Conservation (phyloP, 2,113 vertebrate genomes). For the Psammodynastes pulverulentus region DNA sequence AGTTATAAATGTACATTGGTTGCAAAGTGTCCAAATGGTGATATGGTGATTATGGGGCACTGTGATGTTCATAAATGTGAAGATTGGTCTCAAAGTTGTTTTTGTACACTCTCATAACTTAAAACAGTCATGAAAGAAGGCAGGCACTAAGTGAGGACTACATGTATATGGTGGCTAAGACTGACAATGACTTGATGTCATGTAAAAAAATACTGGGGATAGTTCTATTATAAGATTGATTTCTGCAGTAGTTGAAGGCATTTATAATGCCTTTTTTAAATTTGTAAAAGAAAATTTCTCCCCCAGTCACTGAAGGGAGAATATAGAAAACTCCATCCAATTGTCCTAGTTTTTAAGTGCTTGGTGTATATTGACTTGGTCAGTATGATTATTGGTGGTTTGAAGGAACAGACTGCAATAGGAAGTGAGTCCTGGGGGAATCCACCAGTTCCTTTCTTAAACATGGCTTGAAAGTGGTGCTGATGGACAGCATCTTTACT, state of each 20-base stretch:
- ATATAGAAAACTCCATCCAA: not conserved
- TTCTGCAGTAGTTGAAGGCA: not conserved
- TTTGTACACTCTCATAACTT: not conserved
- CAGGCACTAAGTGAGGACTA: not conserved
- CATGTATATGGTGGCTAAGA: not conserved
- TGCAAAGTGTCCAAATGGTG: not conserved
- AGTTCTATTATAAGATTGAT: not conserved
- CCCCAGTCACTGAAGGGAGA: not conserved
- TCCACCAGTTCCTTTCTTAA: not conserved
- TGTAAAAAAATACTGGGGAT: not conserved
- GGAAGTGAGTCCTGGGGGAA: not conserved
- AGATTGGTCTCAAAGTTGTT: not conserved
- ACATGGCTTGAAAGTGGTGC: not conserved
- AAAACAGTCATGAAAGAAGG: not conserved
- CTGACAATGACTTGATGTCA: not conserved
- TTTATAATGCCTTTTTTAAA: not conserved
- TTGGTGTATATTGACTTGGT: not conserved
- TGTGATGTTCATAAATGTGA: not conserved
- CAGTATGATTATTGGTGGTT: not conserved
- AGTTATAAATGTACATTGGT: not conserved
- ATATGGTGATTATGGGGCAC: not conserved
- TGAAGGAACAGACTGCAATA: not conserved
- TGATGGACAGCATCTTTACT: not conserved
- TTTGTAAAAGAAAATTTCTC: not conserved
- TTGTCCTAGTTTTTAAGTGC: not conserved